phyloP scores from a whole-genome alignment of 2,888 invertebrate genomes.

The Hemicrepidius hirtus region DNA sequence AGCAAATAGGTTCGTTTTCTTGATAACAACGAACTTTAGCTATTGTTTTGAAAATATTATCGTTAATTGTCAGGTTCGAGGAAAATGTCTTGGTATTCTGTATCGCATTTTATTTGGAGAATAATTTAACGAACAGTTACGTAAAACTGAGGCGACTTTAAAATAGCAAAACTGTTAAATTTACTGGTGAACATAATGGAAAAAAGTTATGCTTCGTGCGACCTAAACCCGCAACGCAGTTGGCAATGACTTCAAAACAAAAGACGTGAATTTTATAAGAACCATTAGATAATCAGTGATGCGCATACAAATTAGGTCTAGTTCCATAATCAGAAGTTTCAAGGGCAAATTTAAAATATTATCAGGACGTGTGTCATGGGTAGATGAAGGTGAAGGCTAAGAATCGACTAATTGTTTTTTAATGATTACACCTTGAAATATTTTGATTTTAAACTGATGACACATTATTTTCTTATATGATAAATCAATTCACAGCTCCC shows the following conservation, averaged over 20 bases:
- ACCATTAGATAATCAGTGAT: constrained; percentile 36
- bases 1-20: constrained; percentile 8
- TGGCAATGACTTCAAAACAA: constrained; percentile 38
- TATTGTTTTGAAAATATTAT: constrained; percentile 16
- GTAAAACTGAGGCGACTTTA: constrained; percentile 6
- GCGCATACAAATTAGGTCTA: constrained; percentile 46
- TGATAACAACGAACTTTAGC: constrained; percentile 28
- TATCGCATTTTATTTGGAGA: neutral
- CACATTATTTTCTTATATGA: too few species aligned
- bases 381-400: neutral
- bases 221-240: constrained; percentile 22
- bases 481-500: too few species aligned
- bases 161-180: neutral
- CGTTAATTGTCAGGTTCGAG: constrained; percentile 15
- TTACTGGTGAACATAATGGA: too few species aligned
- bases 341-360: constrained; percentile 31
- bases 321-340: constrained; percentile 48
- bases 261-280: constrained; percentile 45
- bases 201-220: neutral
- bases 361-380: constrained; percentile 22
- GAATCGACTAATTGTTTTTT: constrained; percentile 14
- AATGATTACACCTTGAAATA: neutral
- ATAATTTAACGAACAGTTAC: constrained; percentile 29
- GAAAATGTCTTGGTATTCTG: neutral
- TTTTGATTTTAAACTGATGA: too few species aligned